Evolutionary conservation across 2,113 vertebrate genomes (phyloP).

Genomic region (Pandion haliaetus): DNA sequence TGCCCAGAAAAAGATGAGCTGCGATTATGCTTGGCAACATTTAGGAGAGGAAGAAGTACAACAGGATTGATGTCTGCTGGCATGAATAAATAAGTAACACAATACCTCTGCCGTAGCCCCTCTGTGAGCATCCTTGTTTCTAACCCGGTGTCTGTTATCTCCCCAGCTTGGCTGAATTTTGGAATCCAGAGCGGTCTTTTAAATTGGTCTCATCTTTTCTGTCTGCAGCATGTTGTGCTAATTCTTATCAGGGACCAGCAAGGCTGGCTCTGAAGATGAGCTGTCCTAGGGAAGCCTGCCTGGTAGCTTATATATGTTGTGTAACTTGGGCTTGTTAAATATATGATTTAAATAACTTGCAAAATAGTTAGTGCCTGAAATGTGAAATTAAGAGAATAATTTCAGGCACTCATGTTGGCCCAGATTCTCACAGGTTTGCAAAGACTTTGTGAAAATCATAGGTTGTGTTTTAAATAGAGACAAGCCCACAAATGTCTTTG

Average conservation of each 20-base stretch:
- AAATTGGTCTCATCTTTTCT: neutral
- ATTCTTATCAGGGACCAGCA: neutral
- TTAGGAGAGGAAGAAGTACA: neutral
- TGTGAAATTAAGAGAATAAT: neutral
- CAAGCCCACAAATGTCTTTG: neutral
- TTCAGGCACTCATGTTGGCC: neutral
- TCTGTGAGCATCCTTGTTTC: neutral
- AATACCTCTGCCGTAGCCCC: neutral
- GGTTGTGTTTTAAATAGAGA: neutral
- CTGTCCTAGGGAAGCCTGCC: neutral
- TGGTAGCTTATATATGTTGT: neutral
- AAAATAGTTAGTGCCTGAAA: neutral
- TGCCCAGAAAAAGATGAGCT: slow-evolving; percentile 1
- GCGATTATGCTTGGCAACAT: neutral
- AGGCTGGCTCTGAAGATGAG: neutral
- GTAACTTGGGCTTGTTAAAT: neutral
- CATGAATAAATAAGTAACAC: neutral
- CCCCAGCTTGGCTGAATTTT: neutral
- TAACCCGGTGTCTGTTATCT: neutral
- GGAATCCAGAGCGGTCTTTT: neutral
- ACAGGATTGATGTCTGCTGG: slow-evolving; percentile 3
- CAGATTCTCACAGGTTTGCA: neutral
- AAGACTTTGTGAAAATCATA: neutral
- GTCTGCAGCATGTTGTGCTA: neutral
- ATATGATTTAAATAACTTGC: neutral